Evolutionary conservation across 2,113 vertebrate species (phyloP).

Genomic region (Barbus barbus): DNA sequence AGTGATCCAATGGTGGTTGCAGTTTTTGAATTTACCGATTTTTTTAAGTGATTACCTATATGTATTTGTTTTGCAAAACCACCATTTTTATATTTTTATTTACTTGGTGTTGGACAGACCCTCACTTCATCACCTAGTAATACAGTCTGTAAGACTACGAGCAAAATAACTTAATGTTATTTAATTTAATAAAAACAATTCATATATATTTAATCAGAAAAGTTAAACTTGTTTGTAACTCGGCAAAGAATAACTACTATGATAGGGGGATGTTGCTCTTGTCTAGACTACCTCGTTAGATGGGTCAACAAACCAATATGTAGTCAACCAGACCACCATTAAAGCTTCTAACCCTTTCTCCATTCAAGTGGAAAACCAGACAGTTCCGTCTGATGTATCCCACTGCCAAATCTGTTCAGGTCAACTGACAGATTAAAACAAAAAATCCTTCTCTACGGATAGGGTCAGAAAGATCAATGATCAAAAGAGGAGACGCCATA

Average conservation of each 20-base stretch:
- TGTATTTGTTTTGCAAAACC: background rate
- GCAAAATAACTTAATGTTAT: background rate
- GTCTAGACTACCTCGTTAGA: constrained; percentile 37
- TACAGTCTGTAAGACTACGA: background rate
- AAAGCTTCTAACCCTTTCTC: constrained; percentile 82
- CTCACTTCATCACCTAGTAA: background rate
- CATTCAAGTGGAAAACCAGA: constrained; percentile 83
- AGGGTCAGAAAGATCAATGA: constrained; percentile 92
- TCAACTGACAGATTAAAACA: constrained; percentile 86
- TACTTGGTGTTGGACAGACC: background rate
- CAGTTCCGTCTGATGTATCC: constrained; percentile 72
- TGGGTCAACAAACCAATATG: constrained; percentile 61
- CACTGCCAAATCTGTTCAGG: constrained; percentile 86
- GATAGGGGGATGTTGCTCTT: background rate
- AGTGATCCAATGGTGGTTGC: background rate
- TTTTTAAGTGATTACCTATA: background rate
- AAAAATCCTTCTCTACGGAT: constrained; percentile 42
- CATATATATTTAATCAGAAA: background rate
- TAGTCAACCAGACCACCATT: constrained; percentile 76
- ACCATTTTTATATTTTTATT: background rate
- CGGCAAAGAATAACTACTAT: background rate
- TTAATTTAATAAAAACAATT: background rate
- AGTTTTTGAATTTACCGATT: background rate
- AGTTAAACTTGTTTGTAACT: background rate
- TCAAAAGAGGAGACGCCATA: constrained; percentile 82